Conservation (phyloP, 1,140 invertebrate genomes). For the Drosophila willistoni region DNA sequence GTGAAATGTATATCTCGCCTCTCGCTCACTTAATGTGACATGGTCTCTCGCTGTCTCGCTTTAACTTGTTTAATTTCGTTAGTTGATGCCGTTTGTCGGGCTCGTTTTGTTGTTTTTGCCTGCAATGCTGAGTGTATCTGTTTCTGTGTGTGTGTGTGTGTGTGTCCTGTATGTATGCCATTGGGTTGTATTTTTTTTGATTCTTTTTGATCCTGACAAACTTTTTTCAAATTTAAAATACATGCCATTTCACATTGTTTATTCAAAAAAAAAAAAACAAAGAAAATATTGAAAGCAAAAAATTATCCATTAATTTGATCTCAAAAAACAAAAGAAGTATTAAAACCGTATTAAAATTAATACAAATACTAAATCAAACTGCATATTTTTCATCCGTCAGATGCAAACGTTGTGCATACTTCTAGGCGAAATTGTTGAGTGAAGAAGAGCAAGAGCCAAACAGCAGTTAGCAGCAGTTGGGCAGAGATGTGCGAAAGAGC, state of each 20-base stretch:
- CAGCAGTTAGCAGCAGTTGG: constrained; percentile 8
- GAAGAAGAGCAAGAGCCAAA: constrained; percentile 30
- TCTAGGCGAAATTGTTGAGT: constrained; percentile 42
- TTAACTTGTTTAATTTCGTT: constrained; percentile 79
- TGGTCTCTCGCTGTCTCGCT: constrained; percentile 63
- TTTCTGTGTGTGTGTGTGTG: background rate
- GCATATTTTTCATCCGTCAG: constrained; percentile 39
- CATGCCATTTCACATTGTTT: too few species aligned
- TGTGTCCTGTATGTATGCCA: background rate
- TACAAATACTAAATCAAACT: constrained; percentile 29
- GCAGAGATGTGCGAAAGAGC: constrained; percentile 1
- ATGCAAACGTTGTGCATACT: constrained; percentile 36
- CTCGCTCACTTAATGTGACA: constrained; percentile 20
- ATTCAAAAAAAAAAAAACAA: too few species aligned
- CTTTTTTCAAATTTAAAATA: background rate
- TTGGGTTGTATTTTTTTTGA: background rate
- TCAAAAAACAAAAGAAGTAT: too few species aligned
- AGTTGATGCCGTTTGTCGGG: constrained; percentile 51
- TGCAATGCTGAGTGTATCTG: background rate
- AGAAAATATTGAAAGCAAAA: too few species aligned
- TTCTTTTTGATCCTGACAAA: background rate
- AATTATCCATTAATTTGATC: too few species aligned
- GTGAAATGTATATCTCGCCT: background rate
- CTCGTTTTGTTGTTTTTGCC: constrained; percentile 21
- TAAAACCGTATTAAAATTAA: constrained; percentile 19